Percentiles rank a stretch among this genome's conserved stretches.
Conservation (phyloP, 2,797 vertebrate species). For the Enteromius argenteus region DNA sequence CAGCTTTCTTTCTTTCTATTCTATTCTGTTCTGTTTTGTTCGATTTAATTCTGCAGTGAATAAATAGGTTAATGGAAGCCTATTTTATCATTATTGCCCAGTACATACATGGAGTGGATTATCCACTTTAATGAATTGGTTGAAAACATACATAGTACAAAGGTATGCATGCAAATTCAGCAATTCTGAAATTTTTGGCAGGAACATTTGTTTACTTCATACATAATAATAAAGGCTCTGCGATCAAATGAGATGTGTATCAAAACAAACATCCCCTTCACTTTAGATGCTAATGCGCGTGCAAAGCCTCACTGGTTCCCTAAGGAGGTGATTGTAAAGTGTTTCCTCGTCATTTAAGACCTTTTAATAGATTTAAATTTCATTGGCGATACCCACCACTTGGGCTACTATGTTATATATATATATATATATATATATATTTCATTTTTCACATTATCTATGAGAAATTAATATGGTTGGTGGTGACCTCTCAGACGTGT, state of each 20-base stretch:
- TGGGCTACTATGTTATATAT: background rate
- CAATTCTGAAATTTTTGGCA: background rate
- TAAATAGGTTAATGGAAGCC: constrained; percentile 4
- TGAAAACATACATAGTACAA: background rate
- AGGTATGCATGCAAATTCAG: constrained; percentile 20
- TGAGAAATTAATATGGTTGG: background rate
- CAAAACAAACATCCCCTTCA: constrained; percentile 33
- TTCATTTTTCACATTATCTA: background rate
- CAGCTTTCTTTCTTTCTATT: background rate
- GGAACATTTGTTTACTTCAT: constrained; percentile 18
- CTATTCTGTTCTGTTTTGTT: background rate
- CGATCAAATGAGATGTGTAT: constrained; percentile 32
- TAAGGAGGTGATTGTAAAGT: constrained; percentile 9
- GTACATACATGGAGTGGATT: constrained; percentile 7
- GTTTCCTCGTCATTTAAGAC: constrained; percentile 5
- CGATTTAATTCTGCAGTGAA: background rate
- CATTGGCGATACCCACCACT: background rate
- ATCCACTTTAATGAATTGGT: constrained; percentile 21
- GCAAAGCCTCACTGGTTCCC: constrained; percentile 10
- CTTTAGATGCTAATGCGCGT: constrained; percentile 1
- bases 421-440: background rate
- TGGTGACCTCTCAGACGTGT: background rate
- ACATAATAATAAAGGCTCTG: constrained; percentile 6
- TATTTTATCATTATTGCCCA: background rate
- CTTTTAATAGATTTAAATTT: constrained; percentile 19